phyloP scores from a whole-genome alignment of 1,140 invertebrate genomes.

The Ctenoplectra terminalis region DNA sequence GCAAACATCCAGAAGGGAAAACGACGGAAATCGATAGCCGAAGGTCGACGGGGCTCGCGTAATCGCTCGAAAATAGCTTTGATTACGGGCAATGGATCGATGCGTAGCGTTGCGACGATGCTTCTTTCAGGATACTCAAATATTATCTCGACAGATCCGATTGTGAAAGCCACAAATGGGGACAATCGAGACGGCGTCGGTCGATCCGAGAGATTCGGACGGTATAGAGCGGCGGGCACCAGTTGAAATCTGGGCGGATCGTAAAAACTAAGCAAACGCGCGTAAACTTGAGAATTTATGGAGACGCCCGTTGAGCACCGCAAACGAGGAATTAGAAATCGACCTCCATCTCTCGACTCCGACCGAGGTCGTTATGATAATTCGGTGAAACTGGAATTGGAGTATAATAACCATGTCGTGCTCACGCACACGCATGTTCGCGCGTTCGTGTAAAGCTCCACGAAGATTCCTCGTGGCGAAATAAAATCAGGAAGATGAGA shows the following conservation, averaged over 20 bases:
- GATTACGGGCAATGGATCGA: constrained; percentile 5
- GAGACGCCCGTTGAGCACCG: constrained; percentile 58
- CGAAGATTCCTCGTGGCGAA: neutral
- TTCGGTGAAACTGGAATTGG: constrained; percentile 76
- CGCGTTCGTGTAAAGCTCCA: neutral
- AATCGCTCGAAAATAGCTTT: constrained; percentile 29
- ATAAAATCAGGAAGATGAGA: constrained; percentile 6
- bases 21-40: constrained; percentile 32
- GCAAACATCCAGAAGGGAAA: constrained; percentile 14
- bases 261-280: constrained; percentile 74
- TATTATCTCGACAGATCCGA: neutral
- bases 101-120: neutral
- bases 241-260: constrained; percentile 64
- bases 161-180: constrained; percentile 50
- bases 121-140: neutral
- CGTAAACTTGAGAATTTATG: constrained; percentile 75
- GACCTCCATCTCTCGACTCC: constrained; percentile 71
- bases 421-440: neutral
- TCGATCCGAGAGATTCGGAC: constrained; percentile 29
- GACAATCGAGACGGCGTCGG: constrained; percentile 32
- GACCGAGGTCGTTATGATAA: constrained; percentile 72
- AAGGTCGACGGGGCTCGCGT: constrained; percentile 29
- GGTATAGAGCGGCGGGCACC: neutral
- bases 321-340: constrained; percentile 75
- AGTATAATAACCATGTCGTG: constrained; percentile 63